Conservation (phyloP, 2,797 vertebrate species). For the Helarctos malayanus region DNA sequence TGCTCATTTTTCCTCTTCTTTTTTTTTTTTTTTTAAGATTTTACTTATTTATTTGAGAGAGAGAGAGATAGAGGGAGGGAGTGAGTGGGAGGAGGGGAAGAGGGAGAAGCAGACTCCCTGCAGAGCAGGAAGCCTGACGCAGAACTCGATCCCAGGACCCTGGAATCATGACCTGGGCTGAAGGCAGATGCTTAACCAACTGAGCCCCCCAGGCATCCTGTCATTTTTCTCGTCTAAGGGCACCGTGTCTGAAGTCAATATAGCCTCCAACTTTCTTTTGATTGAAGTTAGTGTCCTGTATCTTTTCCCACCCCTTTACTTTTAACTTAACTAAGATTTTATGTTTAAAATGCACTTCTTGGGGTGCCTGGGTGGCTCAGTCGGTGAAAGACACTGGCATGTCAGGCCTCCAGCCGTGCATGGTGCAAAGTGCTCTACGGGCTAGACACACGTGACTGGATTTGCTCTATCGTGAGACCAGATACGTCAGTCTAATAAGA, state of each 20-base stretch:
- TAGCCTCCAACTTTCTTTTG: background rate
- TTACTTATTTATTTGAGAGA: too few species aligned
- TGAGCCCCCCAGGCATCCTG: too few species aligned
- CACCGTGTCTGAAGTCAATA: background rate
- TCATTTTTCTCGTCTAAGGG: background rate
- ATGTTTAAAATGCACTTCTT: background rate
- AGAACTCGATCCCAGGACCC: too few species aligned
- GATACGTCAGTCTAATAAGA: background rate
- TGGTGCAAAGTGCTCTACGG: accelerated
- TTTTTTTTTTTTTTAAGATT: too few species aligned
- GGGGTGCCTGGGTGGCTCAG: background rate
- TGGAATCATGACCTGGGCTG: too few species aligned
- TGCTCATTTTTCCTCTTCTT: background rate
- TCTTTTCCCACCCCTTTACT: background rate
- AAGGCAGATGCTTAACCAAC: too few species aligned
- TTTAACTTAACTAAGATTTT: background rate
- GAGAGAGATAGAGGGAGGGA: too few species aligned
- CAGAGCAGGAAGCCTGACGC: too few species aligned
- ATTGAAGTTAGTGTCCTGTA: background rate
- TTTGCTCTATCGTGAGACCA: background rate
- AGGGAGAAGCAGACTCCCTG: too few species aligned
- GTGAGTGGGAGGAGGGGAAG: too few species aligned
- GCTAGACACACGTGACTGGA: too few species aligned
- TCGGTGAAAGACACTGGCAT: background rate
- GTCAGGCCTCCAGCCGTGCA: background rate